These are phyloP conservation scores for Troides helena DNA, from an alignment of 2,888 invertebrate genomes.

Conservation along the genomic window DNA sequence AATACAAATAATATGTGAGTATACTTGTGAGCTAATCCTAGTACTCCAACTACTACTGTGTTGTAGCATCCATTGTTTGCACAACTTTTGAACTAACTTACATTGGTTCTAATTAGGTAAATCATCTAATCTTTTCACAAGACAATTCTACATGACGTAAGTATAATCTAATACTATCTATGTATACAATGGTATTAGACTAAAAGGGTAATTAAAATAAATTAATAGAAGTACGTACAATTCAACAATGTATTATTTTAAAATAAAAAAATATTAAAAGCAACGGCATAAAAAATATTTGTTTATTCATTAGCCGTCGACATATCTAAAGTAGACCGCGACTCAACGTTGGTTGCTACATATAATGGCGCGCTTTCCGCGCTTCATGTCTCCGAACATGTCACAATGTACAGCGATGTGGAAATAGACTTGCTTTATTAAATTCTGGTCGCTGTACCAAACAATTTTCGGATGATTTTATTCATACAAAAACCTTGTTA, in stretches of 20 bases:
- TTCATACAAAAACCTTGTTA: conserved; percentile 26
- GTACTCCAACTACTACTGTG: too few relatives aligned
- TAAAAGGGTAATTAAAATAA: neutral
- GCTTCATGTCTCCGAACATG: conserved; percentile 56
- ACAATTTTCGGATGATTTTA: conserved; percentile 38
- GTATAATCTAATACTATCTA: neutral
- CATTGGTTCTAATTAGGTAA: too few relatives aligned
- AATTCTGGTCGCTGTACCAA: conserved; percentile 50
- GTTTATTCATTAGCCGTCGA: conserved; percentile 30
- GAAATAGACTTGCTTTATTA: conserved; percentile 71
- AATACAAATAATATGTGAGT: too few relatives aligned
- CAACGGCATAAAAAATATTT: conserved; percentile 25
- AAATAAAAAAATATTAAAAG: conserved; percentile 26
- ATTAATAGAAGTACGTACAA: conserved; percentile 19
- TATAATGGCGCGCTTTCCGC: conserved; percentile 35
- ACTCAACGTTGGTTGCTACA: conserved; percentile 16
- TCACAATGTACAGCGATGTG: conserved; percentile 52
- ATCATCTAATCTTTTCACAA: too few relatives aligned
- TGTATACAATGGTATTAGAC: neutral
- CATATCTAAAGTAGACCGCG: conserved; percentile 24
- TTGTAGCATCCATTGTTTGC: too few relatives aligned
- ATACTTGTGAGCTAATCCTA: too few relatives aligned
- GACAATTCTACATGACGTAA: too few relatives aligned
- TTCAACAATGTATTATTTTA: conserved; percentile 15
- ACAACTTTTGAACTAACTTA: too few relatives aligned